Conservation (phyloP, 2,888 invertebrate genomes). For the Trichacis sp. region DNA sequence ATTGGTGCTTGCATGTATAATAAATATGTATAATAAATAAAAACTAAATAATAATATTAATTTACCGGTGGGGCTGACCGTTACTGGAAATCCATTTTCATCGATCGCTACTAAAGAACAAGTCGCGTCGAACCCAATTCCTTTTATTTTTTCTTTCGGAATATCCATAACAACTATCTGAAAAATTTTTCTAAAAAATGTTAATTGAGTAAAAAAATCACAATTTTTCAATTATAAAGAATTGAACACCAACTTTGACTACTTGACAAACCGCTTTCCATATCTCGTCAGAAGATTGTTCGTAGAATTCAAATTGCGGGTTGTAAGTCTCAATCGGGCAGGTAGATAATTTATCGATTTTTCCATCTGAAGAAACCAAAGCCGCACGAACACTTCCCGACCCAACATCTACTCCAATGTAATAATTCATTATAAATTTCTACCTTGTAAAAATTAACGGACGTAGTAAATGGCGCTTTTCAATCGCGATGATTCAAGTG, state of each 20-base stretch:
- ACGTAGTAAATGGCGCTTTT: too few relatives aligned
- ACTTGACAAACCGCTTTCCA: conserved; percentile 82
- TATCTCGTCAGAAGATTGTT: conserved; percentile 91
- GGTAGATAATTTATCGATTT: conserved; percentile 75
- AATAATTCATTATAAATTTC: conserved; percentile 69
- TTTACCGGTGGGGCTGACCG: conserved; percentile 78
- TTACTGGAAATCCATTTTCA: conserved; percentile 76
- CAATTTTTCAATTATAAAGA: neutral
- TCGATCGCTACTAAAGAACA: conserved; percentile 91
- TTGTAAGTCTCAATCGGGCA: conserved; percentile 82
- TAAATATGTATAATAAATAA: too few relatives aligned
- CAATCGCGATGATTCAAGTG: too few relatives aligned
- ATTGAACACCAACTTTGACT: conserved; percentile 75
- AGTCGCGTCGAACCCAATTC: conserved; percentile 95
- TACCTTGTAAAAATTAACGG: too few relatives aligned
- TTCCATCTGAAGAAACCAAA: conserved; percentile 78
- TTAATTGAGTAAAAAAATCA: neutral
- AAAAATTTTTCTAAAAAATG: conserved; percentile 39
- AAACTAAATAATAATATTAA: too few relatives aligned
- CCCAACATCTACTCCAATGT: conserved; percentile 93
- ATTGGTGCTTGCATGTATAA: too few relatives aligned
- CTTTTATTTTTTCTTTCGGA: conserved; percentile 75
- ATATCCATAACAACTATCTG: conserved; percentile 75
- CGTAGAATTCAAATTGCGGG: conserved; percentile 82
- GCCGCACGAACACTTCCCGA: conserved; percentile 92